phyloP scores from a whole-genome alignment of 2,113 vertebrate species.

The Ceratotherium simum region DNA sequence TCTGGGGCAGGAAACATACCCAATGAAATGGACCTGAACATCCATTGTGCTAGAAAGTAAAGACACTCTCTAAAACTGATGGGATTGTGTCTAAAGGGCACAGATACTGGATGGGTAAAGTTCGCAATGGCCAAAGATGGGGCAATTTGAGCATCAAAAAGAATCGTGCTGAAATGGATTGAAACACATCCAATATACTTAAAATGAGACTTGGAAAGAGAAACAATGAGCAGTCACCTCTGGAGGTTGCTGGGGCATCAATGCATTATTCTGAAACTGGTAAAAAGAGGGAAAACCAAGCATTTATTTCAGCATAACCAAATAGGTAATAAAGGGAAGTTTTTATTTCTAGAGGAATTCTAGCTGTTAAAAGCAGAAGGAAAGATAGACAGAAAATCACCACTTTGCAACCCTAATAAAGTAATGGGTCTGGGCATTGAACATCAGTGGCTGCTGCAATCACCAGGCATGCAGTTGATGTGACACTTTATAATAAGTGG shows the following conservation, averaged over 20 bases:
- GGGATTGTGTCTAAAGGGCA: not conserved
- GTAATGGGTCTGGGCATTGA: constrained; percentile 1
- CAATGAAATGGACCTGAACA: not conserved
- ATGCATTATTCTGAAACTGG: not conserved
- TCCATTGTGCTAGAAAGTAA: not conserved
- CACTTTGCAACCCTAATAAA: not conserved
- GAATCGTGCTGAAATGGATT: not conserved
- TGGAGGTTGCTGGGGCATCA: not conserved
- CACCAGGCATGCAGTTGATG: not conserved
- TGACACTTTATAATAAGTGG: not conserved
- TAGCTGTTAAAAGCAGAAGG: not conserved
- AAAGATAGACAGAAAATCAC: not conserved
- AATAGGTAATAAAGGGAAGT: not conserved
- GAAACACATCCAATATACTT: not conserved
- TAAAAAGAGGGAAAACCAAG: not conserved
- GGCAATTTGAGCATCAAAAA: not conserved
- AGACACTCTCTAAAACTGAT: not conserved
- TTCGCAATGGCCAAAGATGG: not conserved
- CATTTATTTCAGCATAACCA: not conserved
- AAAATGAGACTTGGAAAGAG: not conserved
- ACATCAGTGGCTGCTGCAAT: constrained; percentile 5
- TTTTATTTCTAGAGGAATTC: not conserved
- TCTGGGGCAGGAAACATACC: not conserved
- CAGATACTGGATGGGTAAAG: not conserved
- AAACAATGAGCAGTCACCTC: not conserved